phyloP scores from a whole-genome alignment of 2,888 invertebrate genomes.

The Scaptomyza polygonia region DNA sequence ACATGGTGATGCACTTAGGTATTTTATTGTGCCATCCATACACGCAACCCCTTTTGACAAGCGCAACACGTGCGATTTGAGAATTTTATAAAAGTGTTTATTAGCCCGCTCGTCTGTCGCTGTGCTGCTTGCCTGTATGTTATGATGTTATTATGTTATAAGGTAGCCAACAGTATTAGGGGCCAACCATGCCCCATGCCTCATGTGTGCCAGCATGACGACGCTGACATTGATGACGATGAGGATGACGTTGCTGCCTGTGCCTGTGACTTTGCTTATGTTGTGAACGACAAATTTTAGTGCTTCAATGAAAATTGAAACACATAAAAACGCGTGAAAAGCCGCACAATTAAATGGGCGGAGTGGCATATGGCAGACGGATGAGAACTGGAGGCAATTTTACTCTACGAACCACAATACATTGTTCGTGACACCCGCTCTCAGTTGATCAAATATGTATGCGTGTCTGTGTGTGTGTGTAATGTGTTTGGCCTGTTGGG shows the following conservation, averaged over 20 bases:
- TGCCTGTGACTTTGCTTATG: constrained; percentile 16
- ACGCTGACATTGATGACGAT: constrained; percentile 57
- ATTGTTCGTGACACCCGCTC: constrained; percentile 9
- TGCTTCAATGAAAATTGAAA: constrained; percentile 69
- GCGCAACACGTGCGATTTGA: constrained; percentile 72
- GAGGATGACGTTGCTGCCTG: constrained; percentile 31
- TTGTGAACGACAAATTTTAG: constrained; percentile 55
- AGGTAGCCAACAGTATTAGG: background rate
- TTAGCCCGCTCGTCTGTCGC: constrained; percentile 55
- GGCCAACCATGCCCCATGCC: background rate
- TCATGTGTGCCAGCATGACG: constrained; percentile 24
- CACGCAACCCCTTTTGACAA: constrained; percentile 64
- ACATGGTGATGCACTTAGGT: constrained; percentile 72
- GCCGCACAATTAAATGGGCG: constrained; percentile 64
- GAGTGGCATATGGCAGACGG: constrained; percentile 20
- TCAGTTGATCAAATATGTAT: background rate
- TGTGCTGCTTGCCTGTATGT: constrained; percentile 19
- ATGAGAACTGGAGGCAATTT: background rate
- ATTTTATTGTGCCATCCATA: constrained; percentile 60
- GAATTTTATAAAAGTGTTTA: constrained; percentile 78
- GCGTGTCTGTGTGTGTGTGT: background rate
- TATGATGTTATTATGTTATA: constrained; percentile 26
- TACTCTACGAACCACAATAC: constrained; percentile 4
- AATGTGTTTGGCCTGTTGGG: constrained; percentile 15
- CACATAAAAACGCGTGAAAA: constrained; percentile 68